A percentile compares a stretch with the other conserved stretches of the same genome.
Evolutionary conservation across 2,113 vertebrate species (phyloP).

Genomic region (Silurus asotus): DNA sequence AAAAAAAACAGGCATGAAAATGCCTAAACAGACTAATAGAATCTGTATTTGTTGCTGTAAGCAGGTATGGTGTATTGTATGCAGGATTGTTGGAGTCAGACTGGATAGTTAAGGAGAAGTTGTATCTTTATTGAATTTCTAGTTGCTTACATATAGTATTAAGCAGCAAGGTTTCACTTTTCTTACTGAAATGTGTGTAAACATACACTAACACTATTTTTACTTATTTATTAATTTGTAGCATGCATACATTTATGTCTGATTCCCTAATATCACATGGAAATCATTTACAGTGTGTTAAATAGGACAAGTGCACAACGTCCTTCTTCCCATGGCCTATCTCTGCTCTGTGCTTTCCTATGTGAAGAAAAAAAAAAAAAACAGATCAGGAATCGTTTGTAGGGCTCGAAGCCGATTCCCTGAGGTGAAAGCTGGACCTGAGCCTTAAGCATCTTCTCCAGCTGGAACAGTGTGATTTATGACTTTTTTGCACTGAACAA

Average conservation of each 20-base stretch:
- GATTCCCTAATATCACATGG: slow-evolving; percentile 1
- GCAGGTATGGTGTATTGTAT: neutral
- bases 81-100: neutral
- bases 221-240: neutral
- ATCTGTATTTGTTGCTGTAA: neutral
- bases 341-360: slow-evolving; percentile 59
- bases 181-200: neutral
- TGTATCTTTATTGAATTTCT: neutral
- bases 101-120: neutral
- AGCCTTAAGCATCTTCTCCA: slow-evolving; percentile 65
- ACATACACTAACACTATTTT: neutral
- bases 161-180: neutral
- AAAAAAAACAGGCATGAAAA: neutral
- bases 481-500: slow-evolving; percentile 67
- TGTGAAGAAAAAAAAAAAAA: slow-evolving; percentile 48
- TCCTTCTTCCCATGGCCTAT: slow-evolving; percentile 70
- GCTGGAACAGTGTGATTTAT: slow-evolving; percentile 71
- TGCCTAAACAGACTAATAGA: neutral
- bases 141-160: neutral
- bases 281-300: slow-evolving; percentile 40
- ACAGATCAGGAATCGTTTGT: slow-evolving; percentile 65
- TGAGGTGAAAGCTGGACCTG: slow-evolving; percentile 60
- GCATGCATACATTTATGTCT: neutral
- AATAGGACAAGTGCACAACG: slow-evolving; percentile 70
- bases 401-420: slow-evolving; percentile 64